Percentiles rank a stretch among this genome's conserved stretches.
Conservation (phyloP, 2,797 vertebrate species). For the Crax fasciolata region DNA sequence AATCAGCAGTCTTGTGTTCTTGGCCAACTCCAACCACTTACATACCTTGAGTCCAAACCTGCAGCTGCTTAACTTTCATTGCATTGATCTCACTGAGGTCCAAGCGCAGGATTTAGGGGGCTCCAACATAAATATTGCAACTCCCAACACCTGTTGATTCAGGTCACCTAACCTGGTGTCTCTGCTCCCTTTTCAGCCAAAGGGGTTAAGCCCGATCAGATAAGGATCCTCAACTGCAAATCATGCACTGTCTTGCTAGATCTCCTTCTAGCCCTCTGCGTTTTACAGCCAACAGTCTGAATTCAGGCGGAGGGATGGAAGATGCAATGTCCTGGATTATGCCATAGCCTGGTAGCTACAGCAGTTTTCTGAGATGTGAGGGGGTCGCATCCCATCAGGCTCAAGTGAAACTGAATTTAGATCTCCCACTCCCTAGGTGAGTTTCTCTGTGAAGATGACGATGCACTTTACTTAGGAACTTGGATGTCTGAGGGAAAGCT, state of each 20-base stretch:
- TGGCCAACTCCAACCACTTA: background rate
- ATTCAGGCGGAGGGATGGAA: background rate
- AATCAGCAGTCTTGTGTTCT: background rate
- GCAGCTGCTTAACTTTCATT: background rate
- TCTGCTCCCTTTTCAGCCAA: background rate
- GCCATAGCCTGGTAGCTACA: background rate
- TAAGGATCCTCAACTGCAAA: background rate
- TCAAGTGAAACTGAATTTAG: background rate
- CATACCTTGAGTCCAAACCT: background rate
- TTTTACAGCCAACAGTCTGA: background rate
- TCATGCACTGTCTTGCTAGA: background rate
- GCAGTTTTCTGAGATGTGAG: background rate
- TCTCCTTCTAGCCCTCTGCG: background rate
- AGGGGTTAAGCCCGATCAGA: background rate
- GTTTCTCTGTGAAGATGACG: background rate
- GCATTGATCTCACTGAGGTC: background rate
- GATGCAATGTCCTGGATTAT: background rate
- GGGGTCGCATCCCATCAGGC: background rate
- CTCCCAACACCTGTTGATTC: background rate
- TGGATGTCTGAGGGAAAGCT: slow-evolving; percentile 2
- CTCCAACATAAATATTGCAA: background rate
- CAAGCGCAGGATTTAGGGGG: background rate
- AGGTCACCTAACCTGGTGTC: background rate
- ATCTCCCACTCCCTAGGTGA: background rate
- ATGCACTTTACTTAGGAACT: background rate